Conservation (phyloP, 2,113 vertebrate genomes). For the Danio rerio region DNA sequence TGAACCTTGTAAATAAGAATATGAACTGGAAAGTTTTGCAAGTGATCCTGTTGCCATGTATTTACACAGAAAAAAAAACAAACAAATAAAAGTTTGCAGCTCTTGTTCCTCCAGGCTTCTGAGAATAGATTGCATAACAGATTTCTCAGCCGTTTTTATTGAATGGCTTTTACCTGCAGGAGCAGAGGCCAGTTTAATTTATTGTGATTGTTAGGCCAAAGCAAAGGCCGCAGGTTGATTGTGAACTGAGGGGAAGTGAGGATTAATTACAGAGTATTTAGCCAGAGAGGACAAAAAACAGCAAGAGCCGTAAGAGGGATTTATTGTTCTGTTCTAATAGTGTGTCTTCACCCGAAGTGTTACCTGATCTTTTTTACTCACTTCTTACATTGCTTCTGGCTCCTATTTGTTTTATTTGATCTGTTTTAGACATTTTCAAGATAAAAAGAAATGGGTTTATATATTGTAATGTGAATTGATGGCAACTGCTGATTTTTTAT, state of each 20-base stretch:
- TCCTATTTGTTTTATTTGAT: not conserved
- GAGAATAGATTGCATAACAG: slow-evolving; percentile 4
- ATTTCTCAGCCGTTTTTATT: slow-evolving; percentile 37
- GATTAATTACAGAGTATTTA: slow-evolving; percentile 50
- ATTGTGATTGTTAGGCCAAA: slow-evolving; percentile 45
- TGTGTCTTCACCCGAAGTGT: not conserved
- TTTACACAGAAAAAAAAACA: not conserved
- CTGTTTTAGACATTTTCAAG: not conserved
- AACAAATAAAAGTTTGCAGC: slow-evolving; percentile 17
- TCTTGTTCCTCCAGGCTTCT: not conserved
- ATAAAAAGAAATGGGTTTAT: no score
- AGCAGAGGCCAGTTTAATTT: slow-evolving; percentile 39
- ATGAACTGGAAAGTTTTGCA: not conserved
- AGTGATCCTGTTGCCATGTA: not conserved
- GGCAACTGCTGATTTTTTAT: not conserved
- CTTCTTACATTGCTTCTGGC: not conserved
- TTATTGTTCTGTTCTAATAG: slow-evolving; percentile 17
- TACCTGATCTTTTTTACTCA: slow-evolving; percentile 11
- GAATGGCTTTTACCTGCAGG: slow-evolving; percentile 34
- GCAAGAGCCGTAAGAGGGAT: slow-evolving; percentile 37
- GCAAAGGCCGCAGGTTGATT: slow-evolving; percentile 34
- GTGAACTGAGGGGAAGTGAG: slow-evolving; percentile 8
- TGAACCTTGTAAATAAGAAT: not conserved
- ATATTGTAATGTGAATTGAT: not conserved
- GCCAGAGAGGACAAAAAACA: slow-evolving; percentile 29